A percentile compares a stretch with the other conserved stretches of the same genome.
phyloP scores from a whole-genome alignment of 2,797 vertebrate species.

The Coregonus suidteri region DNA sequence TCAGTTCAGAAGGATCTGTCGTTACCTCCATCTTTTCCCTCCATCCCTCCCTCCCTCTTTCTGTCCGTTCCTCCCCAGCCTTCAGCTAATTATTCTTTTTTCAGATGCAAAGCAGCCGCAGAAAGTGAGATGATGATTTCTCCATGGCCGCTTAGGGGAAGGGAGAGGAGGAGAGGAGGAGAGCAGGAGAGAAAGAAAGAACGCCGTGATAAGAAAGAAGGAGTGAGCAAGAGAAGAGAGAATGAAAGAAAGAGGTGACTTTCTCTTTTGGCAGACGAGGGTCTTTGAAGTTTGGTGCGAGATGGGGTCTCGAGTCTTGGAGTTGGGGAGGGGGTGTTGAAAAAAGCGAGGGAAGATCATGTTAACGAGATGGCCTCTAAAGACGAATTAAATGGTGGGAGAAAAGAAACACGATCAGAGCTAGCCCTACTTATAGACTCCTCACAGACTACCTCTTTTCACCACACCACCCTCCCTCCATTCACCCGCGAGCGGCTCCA shows the following conservation, averaged over 20 bases:
- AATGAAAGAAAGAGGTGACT: slow-evolving; percentile 71
- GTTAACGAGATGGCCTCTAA: slow-evolving; percentile 83
- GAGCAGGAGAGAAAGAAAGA: too few species aligned
- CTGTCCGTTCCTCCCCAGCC: slow-evolving; percentile 24
- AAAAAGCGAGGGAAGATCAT: slow-evolving; percentile 77
- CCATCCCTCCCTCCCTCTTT: background rate
- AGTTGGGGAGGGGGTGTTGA: slow-evolving; percentile 34
- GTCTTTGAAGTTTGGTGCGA: slow-evolving; percentile 76
- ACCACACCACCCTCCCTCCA: slow-evolving; percentile 31
- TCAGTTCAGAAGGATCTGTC: slow-evolving; percentile 31
- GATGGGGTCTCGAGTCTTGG: slow-evolving; percentile 35
- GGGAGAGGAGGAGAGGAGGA: background rate
- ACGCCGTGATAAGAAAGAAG: slow-evolving; percentile 44
- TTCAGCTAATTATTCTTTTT: slow-evolving; percentile 78
- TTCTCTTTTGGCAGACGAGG: slow-evolving; percentile 70
- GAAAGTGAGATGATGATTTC: slow-evolving; percentile 86
- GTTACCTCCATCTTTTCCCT: slow-evolving; percentile 9
- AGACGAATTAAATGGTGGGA: slow-evolving; percentile 82
- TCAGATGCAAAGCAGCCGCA: slow-evolving; percentile 80
- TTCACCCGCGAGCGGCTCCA: slow-evolving; percentile 52
- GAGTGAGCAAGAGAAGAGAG: slow-evolving; percentile 51
- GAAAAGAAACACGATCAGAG: slow-evolving; percentile 79
- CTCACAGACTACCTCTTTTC: slow-evolving; percentile 73
- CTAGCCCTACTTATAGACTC: slow-evolving; percentile 78
- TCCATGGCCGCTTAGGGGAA: slow-evolving; percentile 63